Evolutionary conservation across 2,888 invertebrate genomes (phyloP).

Genomic region (Lycophotia porphyrea): DNA sequence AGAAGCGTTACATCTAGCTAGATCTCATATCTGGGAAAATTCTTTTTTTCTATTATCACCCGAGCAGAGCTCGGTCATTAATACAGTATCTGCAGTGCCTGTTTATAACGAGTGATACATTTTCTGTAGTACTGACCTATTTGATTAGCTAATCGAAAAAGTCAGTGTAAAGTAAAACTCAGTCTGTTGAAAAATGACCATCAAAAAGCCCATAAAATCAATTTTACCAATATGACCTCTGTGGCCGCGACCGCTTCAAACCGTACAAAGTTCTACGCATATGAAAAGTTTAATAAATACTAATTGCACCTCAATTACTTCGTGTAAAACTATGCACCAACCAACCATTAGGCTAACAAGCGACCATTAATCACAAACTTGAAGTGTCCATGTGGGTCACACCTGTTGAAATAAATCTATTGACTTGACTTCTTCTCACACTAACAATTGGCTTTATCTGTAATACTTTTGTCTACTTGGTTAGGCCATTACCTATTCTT

Average conservation of each 20-base stretch:
- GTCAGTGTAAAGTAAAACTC: neutral
- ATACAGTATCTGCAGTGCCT: no score
- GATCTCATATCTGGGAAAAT: no score
- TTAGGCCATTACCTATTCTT: conserved; percentile 9
- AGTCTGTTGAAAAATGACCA: neutral
- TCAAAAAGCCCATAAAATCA: conserved; percentile 7
- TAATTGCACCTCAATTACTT: no score
- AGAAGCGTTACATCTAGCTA: no score
- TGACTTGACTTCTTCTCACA: conserved; percentile 30
- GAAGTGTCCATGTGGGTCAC: conserved; percentile 52
- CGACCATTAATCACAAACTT: conserved; percentile 45
- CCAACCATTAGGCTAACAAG: conserved; percentile 37
- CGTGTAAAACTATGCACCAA: neutral
- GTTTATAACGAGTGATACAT: no score
- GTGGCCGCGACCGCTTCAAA: neutral
- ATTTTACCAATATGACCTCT: neutral
- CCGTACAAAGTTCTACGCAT: neutral
- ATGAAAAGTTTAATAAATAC: conserved; percentile 1
- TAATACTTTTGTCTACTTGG: neutral
- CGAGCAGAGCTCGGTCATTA: no score
- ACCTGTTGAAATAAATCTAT: conserved; percentile 44
- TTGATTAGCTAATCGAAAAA: neutral
- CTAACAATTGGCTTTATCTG: conserved; percentile 17
- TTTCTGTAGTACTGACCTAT: neutral
- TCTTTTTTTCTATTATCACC: no score